phyloP scores from a whole-genome alignment of 2,113 vertebrate species.

The Corythornis vintsioides region DNA sequence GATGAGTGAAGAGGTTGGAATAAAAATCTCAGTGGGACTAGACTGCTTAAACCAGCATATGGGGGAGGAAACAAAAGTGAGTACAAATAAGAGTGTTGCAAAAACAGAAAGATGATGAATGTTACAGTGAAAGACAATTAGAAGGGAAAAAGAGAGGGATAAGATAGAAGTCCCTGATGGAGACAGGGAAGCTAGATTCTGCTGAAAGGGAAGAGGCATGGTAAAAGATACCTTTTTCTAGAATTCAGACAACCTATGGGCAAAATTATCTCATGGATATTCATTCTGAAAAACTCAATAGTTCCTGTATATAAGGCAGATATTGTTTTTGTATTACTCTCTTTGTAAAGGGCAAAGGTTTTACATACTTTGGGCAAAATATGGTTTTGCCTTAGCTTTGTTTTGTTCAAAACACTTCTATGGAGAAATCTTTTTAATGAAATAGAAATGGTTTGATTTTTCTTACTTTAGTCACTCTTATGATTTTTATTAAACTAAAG shows the following conservation, averaged over 20 bases:
- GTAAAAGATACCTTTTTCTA: neutral
- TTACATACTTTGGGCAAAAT: neutral
- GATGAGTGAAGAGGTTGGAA: constrained; percentile 27
- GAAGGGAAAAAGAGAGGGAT: neutral
- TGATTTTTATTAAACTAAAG: neutral
- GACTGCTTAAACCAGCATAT: neutral
- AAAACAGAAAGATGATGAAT: constrained; percentile 31
- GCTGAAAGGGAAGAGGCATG: neutral
- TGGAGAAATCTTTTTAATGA: neutral
- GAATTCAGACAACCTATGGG: neutral
- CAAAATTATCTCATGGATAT: neutral
- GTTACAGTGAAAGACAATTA: neutral
- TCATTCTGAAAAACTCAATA: neutral
- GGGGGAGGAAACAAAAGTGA: constrained; percentile 35
- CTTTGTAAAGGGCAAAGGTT: neutral
- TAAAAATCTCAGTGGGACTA: constrained; percentile 43
- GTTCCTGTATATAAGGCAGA: neutral
- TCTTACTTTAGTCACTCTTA: neutral
- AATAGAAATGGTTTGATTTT: neutral
- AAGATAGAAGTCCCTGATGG: neutral
- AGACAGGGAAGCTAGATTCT: neutral
- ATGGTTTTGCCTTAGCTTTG: neutral
- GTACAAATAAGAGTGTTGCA: constrained; percentile 30
- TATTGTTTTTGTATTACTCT: neutral
- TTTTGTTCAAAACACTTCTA: neutral